Evolutionary conservation across 2,113 vertebrate species (phyloP).

Genomic region (Nipponia nippon): DNA sequence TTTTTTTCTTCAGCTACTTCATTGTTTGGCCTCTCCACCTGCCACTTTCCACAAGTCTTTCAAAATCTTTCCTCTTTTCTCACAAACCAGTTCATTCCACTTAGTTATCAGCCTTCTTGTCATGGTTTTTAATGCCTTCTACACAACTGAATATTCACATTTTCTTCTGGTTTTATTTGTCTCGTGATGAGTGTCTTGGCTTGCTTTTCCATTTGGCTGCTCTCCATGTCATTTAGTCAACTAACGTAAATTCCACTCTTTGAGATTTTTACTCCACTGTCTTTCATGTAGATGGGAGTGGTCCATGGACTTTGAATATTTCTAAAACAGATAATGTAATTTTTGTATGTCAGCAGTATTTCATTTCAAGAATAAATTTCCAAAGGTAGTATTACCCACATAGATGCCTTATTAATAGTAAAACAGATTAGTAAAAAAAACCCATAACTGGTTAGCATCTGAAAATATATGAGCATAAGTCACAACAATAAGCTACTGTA

Average conservation of each 20-base stretch:
- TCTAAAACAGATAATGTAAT: not conserved
- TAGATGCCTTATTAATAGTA: not conserved
- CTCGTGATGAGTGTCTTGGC: not conserved
- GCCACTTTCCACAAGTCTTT: not conserved
- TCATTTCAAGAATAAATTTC: not conserved
- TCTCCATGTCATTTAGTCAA: not conserved
- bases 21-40: not conserved
- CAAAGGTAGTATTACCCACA: not conserved
- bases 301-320: not conserved
- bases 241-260: not conserved
- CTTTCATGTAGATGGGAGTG: not conserved
- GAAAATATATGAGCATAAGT: not conserved
- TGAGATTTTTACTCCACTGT: not conserved
- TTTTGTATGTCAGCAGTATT: not conserved
- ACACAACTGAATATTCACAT: not conserved
- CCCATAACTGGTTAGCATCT: not conserved
- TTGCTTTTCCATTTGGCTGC: not conserved
- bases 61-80: not conserved
- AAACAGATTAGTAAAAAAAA: not conserved
- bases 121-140: not conserved
- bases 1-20: not conserved
- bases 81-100: not conserved
- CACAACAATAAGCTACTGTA: not conserved
- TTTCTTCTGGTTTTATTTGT: not conserved
- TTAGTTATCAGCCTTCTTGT: not conserved